Evolutionary conservation across 2,888 invertebrate genomes (phyloP), one percentile per base, ranked within the genome.

Genomic region (Drosophila ezoana): DNA sequence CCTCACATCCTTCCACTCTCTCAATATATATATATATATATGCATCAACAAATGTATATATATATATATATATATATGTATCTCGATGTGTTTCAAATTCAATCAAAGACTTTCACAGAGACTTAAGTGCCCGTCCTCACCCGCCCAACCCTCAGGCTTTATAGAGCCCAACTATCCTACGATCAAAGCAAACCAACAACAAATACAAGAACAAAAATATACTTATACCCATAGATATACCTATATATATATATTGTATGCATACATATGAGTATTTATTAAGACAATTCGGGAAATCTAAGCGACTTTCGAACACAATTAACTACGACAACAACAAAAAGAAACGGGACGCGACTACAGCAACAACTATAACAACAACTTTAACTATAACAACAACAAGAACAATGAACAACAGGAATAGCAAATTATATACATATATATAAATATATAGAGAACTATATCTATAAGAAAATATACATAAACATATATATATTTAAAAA

Each of bases 91-190:
- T 74, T 74, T 74, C 73, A 70, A 70, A 65, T 58, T 58, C 61
- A 74, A 74, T 71, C 53, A 61, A 73, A 73, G 73, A 74, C 72
- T 72, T 56, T 58, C 59, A 62, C 72, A 62, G 72, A 73, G 72
- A 73, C 74, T 74, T 74, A 74, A 56, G 51, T 58, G 56, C 70
- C 74, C 74, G 74, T 74, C 73, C 74, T 74, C 49, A 70, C 70
- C 73, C 70, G 73, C 58, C 74, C 74, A 58, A 70, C 41, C 69
- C 64, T 69, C 59, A 72, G 72, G 72, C 67, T 53, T 45, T 44
- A 20, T 49, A 45, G 16, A 57, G 63, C 58, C 70, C 51, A 49
- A 54, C 33, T 43, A 32, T 13, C 41, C 58, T 47, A 72, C 53
- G 49, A 72, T 67, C 61, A 67, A 71, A 67, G 32, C 11, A 54